Base-by-base conservation (phyloP, 1,140 invertebrate species). In the Rhizoglyphus robini region DNA sequence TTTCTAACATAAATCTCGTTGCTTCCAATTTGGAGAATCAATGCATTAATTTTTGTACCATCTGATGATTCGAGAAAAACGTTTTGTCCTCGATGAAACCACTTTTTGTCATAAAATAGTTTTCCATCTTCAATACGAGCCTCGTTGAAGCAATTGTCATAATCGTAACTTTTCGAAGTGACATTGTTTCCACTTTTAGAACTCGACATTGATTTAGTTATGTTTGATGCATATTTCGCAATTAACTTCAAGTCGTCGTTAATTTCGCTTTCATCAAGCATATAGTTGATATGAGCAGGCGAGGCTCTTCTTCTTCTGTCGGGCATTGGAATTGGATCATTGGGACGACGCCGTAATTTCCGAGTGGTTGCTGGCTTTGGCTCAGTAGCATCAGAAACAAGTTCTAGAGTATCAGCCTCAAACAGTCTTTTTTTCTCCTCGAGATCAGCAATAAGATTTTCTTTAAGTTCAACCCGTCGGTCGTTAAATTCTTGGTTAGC, bases 121-220 rank as follows among this genome's bases (percentile, higher is more conserved):
- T 94, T 92, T 61, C 92, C 91, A 79, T 95, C 90, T 78, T 95
- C 91, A 71, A 96, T 91, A 70, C 85, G 83, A 18, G 87, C 88
- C 72, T 93, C 90, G 31, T 72, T 67, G 13, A 69, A 54, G 13
- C 25, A n/a, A 61, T 38, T 30, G 1, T 20, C 11, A 27, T 49
- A 13, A 27, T 61, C 18, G 25, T 29, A 30, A 27, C 2, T 34
- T 23, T 30, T 54, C 47, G 18, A 23, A 38, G 8, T 65, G 36
- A 27, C 8, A 34, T 46, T 46, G 27, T 32, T 60, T 29, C 8
- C 13, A 3, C 15, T n/a, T 34, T 38, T 38, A 2, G 58, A 38
- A 46, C 15, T n/a, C 11, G 27, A 29, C 1, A 23, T 3, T 25
- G 51, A 25, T 25, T 25, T 32, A 11, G 51, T 11, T 8, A 5